Evolutionary conservation across 1,140 invertebrate genomes (phyloP), one percentile per base, ranked within the genome.

Genomic region (Drosophila trapezifrons): DNA sequence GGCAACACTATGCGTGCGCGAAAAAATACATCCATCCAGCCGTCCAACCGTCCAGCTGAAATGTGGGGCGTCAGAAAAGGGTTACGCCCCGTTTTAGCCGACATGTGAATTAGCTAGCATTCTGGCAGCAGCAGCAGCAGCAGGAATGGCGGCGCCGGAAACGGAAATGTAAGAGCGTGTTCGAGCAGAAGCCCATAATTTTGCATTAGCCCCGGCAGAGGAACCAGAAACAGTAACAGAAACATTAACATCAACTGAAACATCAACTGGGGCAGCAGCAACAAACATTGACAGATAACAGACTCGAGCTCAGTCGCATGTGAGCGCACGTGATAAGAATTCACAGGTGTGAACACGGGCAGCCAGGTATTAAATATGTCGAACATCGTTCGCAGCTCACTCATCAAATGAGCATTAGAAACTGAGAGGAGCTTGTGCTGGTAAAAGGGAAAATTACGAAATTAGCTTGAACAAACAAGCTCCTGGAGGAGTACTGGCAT

Each of bases 151-250:
- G 42, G 12, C 17, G 15, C 46, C 83, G 83, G 83, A 87, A 87
- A 78, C 80, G 84, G 80, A 89, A 89, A 87, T 78, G 82, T 75
- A 82, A 37, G 67, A 89, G 84, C 85, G 77, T 78, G 80, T 87
- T 84, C 66, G 47, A 74, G 70, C 80, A 70, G 76, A 80, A 80
- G 78, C 58, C 84, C 80, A 89, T 87, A 80, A 87, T 89, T 87
- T 78, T 84, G 70, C 84, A 87, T 89, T 89, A 84, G 80, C 80
- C 63, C 35, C 17, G 32, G 37, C 49, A 62, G 38, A 20, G 20
- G 52, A 38, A 55, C 13, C 37, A 32, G 35, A 29, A 49, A 32
- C n/a, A 40, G 45, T 7, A 58, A 25, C 49, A 55, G 27, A 22
- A 64, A 22, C 27, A 45, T 18, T 52, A 72, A 49, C 42, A 63